Base-by-base conservation (phyloP, 2,797 vertebrate genomes). In the Hyperoplus immaculatus region DNA sequence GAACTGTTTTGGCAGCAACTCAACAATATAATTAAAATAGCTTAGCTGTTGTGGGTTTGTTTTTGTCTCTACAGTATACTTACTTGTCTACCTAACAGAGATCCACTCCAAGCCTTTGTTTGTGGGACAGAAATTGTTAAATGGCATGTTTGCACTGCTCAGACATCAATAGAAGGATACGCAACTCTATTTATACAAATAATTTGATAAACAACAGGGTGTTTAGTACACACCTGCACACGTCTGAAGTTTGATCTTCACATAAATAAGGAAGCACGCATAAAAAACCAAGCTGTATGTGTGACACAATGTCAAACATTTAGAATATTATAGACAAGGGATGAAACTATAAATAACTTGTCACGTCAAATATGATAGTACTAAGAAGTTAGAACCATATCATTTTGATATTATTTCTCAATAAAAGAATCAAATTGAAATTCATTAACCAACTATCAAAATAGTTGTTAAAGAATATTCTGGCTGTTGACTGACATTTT, bases 11-110 rank as follows among this genome's bases (percentile, higher is more conserved):
- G 18, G 0, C 54, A 3, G 29, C 29, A 29, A 29, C 29, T 29
- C 3, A 78, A 61, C 13, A 38, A 56, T 77, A 42, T 74, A 29
- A 89, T 90, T 83, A 83, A 86, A 76, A 77, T 55, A 81, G 85
- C 82, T 89, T 54, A 46, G 63, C 55, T 66, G 56, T 70, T 65
- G 14, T 51, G 53, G 46, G 8, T 75, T 69, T 65, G 12, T 75
- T 69, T 65, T 61, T 68, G 41, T 65, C n/a, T 62, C 2, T 9
- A 18, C 50, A 0, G 4, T 56, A 1, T 73, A 55, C 47, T 78
- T 83, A 51, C 11, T 65, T 18, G 13, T 21, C 39, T 7, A 16
- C 38, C 10, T 18, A 29, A 45, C 42, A 39, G 2, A 49, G 45
- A 72, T 50, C 5, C 16, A 14, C 45, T 64, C 21, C 39, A 3